Evolutionary conservation across 2,888 invertebrate genomes (phyloP), one percentile per base, ranked within the genome.

Genomic region (Limnephilus rhombicus): DNA sequence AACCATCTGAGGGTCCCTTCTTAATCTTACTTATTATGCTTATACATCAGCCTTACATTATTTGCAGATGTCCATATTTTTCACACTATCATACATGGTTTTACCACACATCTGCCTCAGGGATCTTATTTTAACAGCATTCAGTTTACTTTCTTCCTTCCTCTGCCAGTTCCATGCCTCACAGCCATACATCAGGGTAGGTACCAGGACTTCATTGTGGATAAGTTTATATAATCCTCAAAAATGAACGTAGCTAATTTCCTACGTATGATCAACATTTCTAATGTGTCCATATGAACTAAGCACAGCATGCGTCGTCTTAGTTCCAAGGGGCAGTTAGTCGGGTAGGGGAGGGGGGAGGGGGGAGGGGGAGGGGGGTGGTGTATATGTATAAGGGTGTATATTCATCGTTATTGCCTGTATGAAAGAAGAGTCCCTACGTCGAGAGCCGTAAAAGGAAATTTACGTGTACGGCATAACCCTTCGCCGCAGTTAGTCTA

Each of bases 401-500:
- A 93, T 92, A 92, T 93, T 92, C 93, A 92, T 93, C 93, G 93
- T 93, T 93, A 92, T 92, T 92, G 93, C 93, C 92, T 90, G 92
- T 92, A 93, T 93, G 93, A 93, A 93, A 93, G 93, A 93, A 93
- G 93, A 93, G 92, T 92, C 87, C 87, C 31, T 87, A 87, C 93
- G 91, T 89, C 90, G 91, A 92, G 92, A 91, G 93, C 93, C 92
- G 93, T 93, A 93, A 93, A 93, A 93, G 91, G 93, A 93, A 93
- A 93, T 93, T 93, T 93, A 93, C 93, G 93, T 92, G 90, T 91
- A 85, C 92, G 91, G 86, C 90, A 92, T 93, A 93, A 93, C 93
- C 93, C 93, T 93, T 92, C 93, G 93, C 93, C 93, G 93, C 93
- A 93, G 93, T 93, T 93, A 93, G 93, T 93, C 92, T 93, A 93